These are phyloP conservation scores for Drosophila repleta DNA, from an alignment of 1,140 invertebrate species.

Conservation along the genomic window DNA sequence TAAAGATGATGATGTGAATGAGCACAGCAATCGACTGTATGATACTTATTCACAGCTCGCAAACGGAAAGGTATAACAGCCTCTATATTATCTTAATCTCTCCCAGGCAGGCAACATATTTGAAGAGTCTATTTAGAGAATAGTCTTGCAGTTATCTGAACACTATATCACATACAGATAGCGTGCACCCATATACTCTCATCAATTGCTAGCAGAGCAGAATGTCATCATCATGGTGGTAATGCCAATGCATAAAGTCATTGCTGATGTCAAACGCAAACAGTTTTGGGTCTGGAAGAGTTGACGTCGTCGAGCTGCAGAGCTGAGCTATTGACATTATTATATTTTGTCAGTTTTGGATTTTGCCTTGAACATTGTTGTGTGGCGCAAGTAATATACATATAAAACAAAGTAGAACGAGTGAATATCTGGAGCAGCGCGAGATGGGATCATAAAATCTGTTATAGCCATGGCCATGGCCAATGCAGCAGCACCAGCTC, in stretches of 20 bases:
- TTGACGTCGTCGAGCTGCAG: not conserved
- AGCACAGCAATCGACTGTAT: no score
- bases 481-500: constrained; percentile 3
- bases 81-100: no score
- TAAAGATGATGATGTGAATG: no score
- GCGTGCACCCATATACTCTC: no score
- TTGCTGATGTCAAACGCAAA: not conserved
- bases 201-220: no score
- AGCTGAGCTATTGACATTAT: not conserved
- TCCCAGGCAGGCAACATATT: no score
- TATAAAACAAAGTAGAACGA: constrained; percentile 1
- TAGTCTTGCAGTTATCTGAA: no score
- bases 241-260: not conserved
- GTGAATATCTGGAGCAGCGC: constrained; percentile 4
- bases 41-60: no score
- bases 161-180: no score
- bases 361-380: not conserved
- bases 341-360: constrained; percentile 2
- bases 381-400: not conserved
- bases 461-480: constrained; percentile 3
- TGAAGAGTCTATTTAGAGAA: no score
- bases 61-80: no score
- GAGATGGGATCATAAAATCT: constrained; percentile 13
- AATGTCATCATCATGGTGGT: no score
- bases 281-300: not conserved